Conservation (phyloP, 2,888 invertebrate species). For the Xanthorhoe designata region DNA sequence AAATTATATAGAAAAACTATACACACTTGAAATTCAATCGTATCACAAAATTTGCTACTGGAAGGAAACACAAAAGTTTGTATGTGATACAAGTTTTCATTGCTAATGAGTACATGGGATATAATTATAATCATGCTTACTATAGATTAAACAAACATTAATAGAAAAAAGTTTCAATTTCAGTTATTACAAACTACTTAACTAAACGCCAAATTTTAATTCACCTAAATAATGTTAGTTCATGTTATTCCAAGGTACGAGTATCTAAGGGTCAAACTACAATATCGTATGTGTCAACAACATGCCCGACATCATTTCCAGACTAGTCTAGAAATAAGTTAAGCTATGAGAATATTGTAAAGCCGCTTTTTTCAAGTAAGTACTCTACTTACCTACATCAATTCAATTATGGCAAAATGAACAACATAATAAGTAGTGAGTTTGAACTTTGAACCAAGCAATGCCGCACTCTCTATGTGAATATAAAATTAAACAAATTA, state of each 20-base stretch:
- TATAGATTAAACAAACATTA: constrained; percentile 25
- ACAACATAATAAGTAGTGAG: no score
- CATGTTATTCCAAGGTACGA: constrained; percentile 21
- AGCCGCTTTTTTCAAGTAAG: neutral
- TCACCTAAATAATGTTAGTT: constrained; percentile 28
- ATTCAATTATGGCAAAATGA: no score
- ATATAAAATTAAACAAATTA: no score
- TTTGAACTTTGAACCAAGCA: no score
- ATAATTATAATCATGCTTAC: neutral
- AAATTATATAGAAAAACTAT: neutral
- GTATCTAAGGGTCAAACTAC: constrained; percentile 10
- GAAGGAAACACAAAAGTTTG: neutral
- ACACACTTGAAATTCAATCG: neutral
- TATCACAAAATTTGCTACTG: neutral
- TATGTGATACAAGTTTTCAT: neutral
- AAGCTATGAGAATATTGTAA: neutral
- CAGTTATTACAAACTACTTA: constrained; percentile 25
- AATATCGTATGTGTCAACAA: neutral
- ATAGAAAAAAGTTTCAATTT: constrained; percentile 7
- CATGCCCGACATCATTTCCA: neutral
- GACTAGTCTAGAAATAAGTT: neutral
- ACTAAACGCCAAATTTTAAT: constrained; percentile 22
- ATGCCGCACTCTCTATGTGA: no score
- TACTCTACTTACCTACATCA: no score
- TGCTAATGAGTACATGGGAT: neutral